phyloP scores from a whole-genome alignment of 2,888 invertebrate species.

The Smittia sp. region DNA sequence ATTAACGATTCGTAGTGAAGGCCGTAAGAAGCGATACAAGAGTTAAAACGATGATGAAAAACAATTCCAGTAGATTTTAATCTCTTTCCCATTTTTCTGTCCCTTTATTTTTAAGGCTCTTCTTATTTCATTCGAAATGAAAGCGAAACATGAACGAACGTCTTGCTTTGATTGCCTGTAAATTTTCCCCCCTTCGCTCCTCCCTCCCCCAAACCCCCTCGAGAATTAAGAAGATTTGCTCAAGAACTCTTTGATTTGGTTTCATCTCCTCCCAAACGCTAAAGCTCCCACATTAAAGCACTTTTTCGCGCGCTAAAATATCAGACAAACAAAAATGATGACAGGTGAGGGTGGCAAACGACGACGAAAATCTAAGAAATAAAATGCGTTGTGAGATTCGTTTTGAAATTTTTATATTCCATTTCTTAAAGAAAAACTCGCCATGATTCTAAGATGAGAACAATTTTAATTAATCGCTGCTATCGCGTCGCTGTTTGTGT shows the following conservation, averaged over 20 bases:
- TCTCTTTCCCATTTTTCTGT: slow-evolving; percentile 15
- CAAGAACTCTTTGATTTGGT: not conserved
- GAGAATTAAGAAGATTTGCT: not conserved
- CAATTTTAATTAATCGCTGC: not conserved
- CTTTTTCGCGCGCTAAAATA: not conserved
- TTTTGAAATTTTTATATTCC: slow-evolving; percentile 21
- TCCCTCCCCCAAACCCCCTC: not conserved
- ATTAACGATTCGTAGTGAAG: slow-evolving; percentile 25
- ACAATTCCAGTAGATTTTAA: slow-evolving; percentile 43
- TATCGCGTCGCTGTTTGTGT: too few species aligned
- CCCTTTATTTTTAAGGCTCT: slow-evolving; percentile 13
- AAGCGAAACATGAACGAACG: not conserved
- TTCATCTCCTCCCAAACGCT: not conserved
- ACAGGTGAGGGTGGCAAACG: not conserved
- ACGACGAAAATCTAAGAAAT: not conserved
- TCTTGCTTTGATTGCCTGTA: slow-evolving; percentile 20
- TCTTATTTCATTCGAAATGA: slow-evolving; percentile 13
- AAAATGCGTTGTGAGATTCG: slow-evolving; percentile 13
- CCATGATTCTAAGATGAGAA: not conserved
- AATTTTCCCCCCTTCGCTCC: not conserved
- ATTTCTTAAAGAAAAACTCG: slow-evolving; percentile 10
- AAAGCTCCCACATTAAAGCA: not conserved
- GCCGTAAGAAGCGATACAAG: not conserved
- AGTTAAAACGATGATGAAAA: slow-evolving; percentile 53
- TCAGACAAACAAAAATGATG: not conserved